phyloP scores from a whole-genome alignment of 2,797 vertebrate species.

The Hylomyscus alleni region DNA sequence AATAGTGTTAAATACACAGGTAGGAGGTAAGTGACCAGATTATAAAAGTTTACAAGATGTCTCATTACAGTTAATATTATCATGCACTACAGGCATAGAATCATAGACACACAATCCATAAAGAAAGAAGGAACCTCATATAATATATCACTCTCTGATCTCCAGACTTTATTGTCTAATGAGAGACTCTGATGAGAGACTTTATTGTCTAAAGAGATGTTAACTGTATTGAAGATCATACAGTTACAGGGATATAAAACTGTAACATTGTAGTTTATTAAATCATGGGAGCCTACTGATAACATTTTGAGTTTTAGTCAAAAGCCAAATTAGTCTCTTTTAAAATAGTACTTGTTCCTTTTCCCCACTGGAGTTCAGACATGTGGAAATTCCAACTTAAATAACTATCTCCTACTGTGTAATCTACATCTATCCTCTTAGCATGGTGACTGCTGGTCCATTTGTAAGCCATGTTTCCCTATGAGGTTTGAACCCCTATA shows the following conservation, averaged over 20 bases:
- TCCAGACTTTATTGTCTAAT: conserved; percentile 30
- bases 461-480: not conserved
- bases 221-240: conserved; percentile 37
- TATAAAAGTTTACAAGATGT: conserved; percentile 11
- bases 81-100: not conserved
- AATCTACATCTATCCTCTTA: conserved; percentile 1
- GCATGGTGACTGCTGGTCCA: not conserved
- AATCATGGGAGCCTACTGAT: conserved; percentile 55
- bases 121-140: not conserved
- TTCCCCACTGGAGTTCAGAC: not conserved
- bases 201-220: not conserved
- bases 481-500: conserved; percentile 19
- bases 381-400: conserved; percentile 57
- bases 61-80: conserved; percentile 14
- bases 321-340: conserved; percentile 67
- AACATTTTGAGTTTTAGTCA: conserved; percentile 36
- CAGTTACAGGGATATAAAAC: not conserved
- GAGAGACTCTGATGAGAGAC: conserved; percentile 31
- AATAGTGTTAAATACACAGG: not conserved
- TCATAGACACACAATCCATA: not conserved
- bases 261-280: conserved; percentile 55
- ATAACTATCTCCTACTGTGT: conserved; percentile 31
- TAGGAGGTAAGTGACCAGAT: not conserved
- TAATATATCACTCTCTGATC: conserved; percentile 49
- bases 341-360: conserved; percentile 32